Evolutionary conservation across 1,140 invertebrate genomes (phyloP).

Genomic region (Caligus rogercresseyi): DNA sequence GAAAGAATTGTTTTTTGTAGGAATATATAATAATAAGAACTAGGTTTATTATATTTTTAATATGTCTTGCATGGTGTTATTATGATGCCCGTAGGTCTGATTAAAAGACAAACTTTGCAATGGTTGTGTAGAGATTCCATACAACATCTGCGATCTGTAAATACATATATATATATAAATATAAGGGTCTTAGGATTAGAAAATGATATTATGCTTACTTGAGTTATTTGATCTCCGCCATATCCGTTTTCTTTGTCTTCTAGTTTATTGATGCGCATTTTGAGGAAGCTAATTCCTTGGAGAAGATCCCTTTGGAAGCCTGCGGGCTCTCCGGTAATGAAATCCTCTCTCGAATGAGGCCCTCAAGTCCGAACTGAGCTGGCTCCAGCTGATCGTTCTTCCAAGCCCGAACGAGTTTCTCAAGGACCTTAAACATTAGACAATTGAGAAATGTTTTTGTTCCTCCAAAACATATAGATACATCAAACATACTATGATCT

Average conservation of each 20-base stretch:
- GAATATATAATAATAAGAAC: background rate
- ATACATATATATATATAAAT: background rate
- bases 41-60: background rate
- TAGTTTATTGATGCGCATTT: background rate
- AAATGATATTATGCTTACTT: background rate
- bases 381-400: background rate
- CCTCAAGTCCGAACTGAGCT: background rate
- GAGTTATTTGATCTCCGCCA: background rate
- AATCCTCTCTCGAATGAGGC: background rate
- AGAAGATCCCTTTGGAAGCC: slow-evolving; percentile 1
- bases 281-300: background rate
- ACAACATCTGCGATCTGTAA: background rate
- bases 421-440: no score
- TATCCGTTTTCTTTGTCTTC: background rate
- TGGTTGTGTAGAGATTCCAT: background rate
- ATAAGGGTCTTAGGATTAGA: background rate
- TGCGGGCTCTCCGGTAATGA: background rate
- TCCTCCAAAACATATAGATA: no score
- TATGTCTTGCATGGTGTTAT: background rate
- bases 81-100: background rate
- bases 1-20: background rate
- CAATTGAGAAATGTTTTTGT: no score
- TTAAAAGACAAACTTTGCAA: background rate
- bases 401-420: background rate
- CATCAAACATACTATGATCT: no score